Conservation (phyloP, 2,888 invertebrate genomes). For the Spilarctia lutea region DNA sequence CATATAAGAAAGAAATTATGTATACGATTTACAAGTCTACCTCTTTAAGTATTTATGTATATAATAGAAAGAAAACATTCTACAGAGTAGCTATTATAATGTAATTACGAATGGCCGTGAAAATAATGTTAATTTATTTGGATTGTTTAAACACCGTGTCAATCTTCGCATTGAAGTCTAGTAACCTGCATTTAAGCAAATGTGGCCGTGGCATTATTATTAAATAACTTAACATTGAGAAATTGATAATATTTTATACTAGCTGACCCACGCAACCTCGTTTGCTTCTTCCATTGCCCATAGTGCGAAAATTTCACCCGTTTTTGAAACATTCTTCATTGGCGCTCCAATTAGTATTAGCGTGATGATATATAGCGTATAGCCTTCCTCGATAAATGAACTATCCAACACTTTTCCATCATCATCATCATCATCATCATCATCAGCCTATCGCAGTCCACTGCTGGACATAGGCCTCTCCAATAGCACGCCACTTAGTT, state of each 20-base stretch:
- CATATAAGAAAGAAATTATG: neutral
- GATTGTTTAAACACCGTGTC: conserved; percentile 5
- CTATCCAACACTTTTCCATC: no score
- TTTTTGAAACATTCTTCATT: no score
- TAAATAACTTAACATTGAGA: neutral
- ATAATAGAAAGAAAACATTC: neutral
- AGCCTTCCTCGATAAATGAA: no score
- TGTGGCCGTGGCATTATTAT: neutral
- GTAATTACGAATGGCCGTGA: conserved; percentile 4
- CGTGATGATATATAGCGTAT: no score
- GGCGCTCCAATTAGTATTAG: no score
- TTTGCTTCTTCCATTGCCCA: no score
- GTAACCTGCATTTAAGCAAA: conserved; percentile 1
- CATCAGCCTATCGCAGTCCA: no score
- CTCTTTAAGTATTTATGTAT: neutral
- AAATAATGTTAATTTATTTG: conserved; percentile 11
- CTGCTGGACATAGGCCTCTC: no score
- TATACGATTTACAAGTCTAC: neutral
- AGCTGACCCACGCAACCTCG: no score
- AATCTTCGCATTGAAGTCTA: conserved; percentile 2
- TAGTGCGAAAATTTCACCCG: no score
- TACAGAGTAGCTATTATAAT: neutral
- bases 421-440: no score
- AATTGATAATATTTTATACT: neutral
- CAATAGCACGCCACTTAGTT: no score